Conservation (phyloP, 2,797 vertebrate genomes). For the Protosalanx chinensis region DNA sequence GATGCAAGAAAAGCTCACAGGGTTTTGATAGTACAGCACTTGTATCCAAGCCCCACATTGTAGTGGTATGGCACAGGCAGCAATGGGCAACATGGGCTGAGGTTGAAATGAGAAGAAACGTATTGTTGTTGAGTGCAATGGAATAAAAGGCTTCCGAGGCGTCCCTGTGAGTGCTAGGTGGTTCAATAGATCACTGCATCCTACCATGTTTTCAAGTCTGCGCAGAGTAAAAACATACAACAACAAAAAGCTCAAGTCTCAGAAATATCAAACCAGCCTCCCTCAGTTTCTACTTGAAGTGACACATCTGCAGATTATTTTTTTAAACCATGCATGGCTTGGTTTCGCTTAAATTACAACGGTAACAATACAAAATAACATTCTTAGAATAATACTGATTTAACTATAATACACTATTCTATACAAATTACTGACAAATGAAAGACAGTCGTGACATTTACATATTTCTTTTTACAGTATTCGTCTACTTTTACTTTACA, state of each 20-base stretch:
- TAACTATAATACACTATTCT: constrained; percentile 86
- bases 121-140: constrained; percentile 55
- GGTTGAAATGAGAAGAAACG: constrained; percentile 46
- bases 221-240: constrained; percentile 46
- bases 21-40: constrained; percentile 64
- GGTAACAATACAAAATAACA: constrained; percentile 71
- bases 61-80: constrained; percentile 70
- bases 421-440: constrained; percentile 68
- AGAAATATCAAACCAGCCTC: constrained; percentile 58
- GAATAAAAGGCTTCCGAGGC: constrained; percentile 63
- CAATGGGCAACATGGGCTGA: constrained; percentile 52
- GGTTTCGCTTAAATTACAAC: constrained; percentile 83
- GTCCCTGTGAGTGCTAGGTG: constrained; percentile 56
- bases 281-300: constrained; percentile 61
- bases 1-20: constrained; percentile 63
- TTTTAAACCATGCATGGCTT: constrained; percentile 76
- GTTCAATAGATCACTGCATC: constrained; percentile 48
- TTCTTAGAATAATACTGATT: constrained; percentile 85
- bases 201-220: constrained; percentile 68
- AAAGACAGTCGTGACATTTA: constrained; percentile 71
- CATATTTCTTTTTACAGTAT: constrained; percentile 78
- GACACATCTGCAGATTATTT: constrained; percentile 50
- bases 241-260: constrained; percentile 54
- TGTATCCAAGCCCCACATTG: constrained; percentile 64
- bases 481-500: constrained; percentile 66